phyloP scores from a whole-genome alignment of 2,888 invertebrate species.

The Tachina fera region DNA sequence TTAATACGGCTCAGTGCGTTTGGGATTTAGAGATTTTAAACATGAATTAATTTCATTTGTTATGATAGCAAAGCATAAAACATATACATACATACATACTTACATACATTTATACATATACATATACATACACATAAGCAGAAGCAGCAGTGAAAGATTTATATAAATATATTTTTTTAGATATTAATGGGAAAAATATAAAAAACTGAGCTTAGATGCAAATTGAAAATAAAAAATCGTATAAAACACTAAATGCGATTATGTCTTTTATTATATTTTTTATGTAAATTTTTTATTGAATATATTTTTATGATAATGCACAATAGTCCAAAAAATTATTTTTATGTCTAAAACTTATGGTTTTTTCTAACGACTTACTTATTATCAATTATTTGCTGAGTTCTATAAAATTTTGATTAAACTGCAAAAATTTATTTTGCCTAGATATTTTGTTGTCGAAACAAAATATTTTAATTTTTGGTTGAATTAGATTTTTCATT shows the following conservation, averaged over 20 bases:
- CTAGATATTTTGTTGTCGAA: too few relatives aligned
- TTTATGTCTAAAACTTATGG: too few relatives aligned
- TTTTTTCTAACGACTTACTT: too few relatives aligned
- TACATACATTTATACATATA: background rate
- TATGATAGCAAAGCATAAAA: constrained; percentile 40
- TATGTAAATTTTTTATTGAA: constrained; percentile 12
- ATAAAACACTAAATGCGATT: constrained; percentile 36
- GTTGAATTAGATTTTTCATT: too few relatives aligned
- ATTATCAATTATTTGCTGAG: too few relatives aligned
- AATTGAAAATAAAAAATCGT: constrained; percentile 32
- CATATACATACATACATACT: background rate
- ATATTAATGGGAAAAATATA: background rate
- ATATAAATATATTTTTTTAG: background rate
- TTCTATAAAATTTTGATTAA: too few relatives aligned
- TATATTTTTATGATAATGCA: constrained; percentile 38
- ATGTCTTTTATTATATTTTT: constrained; percentile 28
- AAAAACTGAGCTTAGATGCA: constrained; percentile 7
- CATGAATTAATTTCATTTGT: constrained; percentile 65
- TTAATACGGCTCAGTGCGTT: constrained; percentile 66
- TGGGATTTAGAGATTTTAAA: constrained; percentile 58
- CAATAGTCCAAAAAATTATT: too few relatives aligned
- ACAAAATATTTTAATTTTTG: too few relatives aligned
- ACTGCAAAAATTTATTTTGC: too few relatives aligned
- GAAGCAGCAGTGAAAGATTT: background rate
- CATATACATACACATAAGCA: background rate